phyloP scores from a whole-genome alignment of 2,888 invertebrate species.

The Syritta pipiens region DNA sequence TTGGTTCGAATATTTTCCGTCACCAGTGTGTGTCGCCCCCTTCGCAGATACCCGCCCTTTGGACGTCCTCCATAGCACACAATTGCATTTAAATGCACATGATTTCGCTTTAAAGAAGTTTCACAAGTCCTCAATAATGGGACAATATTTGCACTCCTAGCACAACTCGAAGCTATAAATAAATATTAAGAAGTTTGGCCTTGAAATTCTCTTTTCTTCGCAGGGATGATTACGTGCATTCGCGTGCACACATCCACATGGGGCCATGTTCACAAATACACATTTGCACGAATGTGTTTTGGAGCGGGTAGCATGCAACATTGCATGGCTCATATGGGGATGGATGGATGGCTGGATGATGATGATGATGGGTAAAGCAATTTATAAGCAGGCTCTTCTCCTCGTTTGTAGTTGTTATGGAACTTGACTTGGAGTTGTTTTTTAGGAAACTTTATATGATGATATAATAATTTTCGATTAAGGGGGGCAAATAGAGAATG shows the following conservation, averaged over 20 bases:
- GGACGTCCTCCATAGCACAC: neutral
- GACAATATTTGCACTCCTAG: conserved; percentile 76
- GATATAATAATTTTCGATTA: conserved; percentile 36
- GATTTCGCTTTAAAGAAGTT: conserved; percentile 3
- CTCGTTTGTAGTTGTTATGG: conserved; percentile 51
- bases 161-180: conserved; percentile 72
- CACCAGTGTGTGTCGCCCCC: neutral
- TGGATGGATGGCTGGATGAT: conserved; percentile 31
- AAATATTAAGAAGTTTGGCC: conserved; percentile 69
- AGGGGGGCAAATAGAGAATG: conserved; percentile 6
- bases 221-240: conserved; percentile 57
- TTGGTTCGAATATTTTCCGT: conserved; percentile 6
- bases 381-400: conserved; percentile 59
- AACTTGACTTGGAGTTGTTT: conserved; percentile 42
- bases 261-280: too few species aligned
- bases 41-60: neutral
- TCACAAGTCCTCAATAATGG: conserved; percentile 71
- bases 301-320: conserved; percentile 40
- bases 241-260: conserved; percentile 6
- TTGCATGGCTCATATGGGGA: conserved; percentile 41
- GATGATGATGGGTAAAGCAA: conserved; percentile 60
- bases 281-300: neutral
- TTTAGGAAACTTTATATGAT: conserved; percentile 40
- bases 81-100: conserved; percentile 65
- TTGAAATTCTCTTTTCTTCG: conserved; percentile 69